Percentiles rank a stretch among this genome's conserved stretches.
These are phyloP conservation scores for Gastrophysa polygoni DNA, from an alignment of 2,888 invertebrate genomes.

Conservation along the genomic window DNA sequence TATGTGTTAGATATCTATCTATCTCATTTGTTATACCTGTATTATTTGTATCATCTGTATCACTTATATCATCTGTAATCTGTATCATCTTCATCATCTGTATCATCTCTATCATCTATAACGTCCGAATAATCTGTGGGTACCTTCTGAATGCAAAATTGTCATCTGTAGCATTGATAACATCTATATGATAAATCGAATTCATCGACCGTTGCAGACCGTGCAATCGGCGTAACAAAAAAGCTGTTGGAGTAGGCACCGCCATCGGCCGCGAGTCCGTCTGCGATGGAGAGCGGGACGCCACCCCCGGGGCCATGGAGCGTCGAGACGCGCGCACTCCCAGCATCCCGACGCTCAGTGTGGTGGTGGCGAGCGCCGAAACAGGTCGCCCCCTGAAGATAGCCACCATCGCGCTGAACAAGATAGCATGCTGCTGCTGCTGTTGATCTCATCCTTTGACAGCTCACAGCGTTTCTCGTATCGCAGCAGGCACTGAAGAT, in stretches of 20 bases:
- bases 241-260: conserved; percentile 36
- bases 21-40: no score
- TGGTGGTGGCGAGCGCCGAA: conserved; percentile 44
- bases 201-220: conserved; percentile 25
- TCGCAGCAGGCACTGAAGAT: conserved; percentile 1
- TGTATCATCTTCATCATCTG: no score
- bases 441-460: conserved; percentile 28
- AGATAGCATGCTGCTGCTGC: conserved; percentile 30
- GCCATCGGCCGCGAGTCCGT: conserved; percentile 25
- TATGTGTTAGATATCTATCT: no score
- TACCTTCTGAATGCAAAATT: no score
- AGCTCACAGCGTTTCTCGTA: no score
- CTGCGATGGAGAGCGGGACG: conserved; percentile 34
- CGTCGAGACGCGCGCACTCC: conserved; percentile 46
- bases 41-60: no score
- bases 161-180: no score
- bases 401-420: conserved; percentile 29
- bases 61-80: no score
- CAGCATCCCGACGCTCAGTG: conserved; percentile 52
- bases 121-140: no score
- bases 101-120: no score
- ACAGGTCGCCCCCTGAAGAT: conserved; percentile 24
- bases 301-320: conserved; percentile 35
- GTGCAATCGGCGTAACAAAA: conserved; percentile 30
- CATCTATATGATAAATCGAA: background rate